phyloP scores from a whole-genome alignment of 2,113 vertebrate genomes.

The Oceanodroma tethys region DNA sequence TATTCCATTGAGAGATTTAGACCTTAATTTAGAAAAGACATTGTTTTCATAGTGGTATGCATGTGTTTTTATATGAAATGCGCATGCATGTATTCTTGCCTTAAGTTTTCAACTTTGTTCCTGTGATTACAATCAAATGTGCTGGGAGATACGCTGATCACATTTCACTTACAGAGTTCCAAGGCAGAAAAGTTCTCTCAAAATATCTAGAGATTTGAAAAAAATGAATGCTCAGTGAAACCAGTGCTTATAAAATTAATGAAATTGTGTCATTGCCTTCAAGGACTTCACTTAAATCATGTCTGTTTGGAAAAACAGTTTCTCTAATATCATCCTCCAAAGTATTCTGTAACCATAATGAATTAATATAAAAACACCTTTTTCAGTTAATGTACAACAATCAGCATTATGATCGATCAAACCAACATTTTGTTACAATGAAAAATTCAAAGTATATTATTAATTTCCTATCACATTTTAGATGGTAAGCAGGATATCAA shows the following conservation, averaged over 20 bases:
- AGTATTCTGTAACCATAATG: background rate
- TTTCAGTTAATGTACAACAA: background rate
- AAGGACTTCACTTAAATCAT: background rate
- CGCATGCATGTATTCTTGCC: background rate
- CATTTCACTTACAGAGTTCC: background rate
- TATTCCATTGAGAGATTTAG: background rate
- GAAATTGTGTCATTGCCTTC: background rate
- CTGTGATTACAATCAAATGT: background rate
- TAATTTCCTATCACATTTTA: background rate
- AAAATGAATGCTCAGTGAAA: background rate
- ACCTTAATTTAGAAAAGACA: background rate
- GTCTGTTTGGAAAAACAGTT: background rate
- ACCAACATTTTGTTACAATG: background rate
- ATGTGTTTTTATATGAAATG: accelerated
- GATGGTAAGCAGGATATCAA: background rate
- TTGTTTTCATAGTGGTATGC: background rate
- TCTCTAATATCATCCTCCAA: background rate
- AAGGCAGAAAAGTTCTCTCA: background rate
- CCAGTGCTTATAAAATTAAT: background rate
- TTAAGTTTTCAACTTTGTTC: background rate
- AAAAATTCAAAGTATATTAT: background rate
- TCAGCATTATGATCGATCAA: background rate
- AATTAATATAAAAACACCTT: background rate
- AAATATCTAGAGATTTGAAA: background rate
- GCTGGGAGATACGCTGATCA: background rate